Percentiles rank a stretch among this genome's conserved stretches.
Conservation (phyloP, 2,113 vertebrate species). For the Chionodraco myersi region DNA sequence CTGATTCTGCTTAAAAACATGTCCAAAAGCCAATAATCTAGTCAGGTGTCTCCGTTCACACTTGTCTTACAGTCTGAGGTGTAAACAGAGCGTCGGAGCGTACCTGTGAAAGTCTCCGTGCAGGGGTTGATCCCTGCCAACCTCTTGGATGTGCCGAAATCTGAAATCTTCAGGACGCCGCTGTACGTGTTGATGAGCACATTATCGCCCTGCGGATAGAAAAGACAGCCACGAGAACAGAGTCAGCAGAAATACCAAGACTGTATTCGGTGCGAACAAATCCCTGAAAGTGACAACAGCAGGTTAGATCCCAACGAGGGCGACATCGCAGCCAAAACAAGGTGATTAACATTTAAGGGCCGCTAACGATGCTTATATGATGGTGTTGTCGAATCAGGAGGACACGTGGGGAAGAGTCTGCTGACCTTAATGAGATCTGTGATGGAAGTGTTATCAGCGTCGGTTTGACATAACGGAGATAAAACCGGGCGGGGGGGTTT, state of each 20-base stretch:
- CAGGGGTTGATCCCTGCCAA: slow-evolving; percentile 97
- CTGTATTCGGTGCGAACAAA: neutral
- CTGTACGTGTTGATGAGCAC: slow-evolving; percentile 99
- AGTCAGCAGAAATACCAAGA: neutral
- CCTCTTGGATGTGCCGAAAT: slow-evolving; percentile 98
- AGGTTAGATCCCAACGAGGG: slow-evolving; percentile 16
- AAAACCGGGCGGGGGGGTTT: slow-evolving; percentile 1
- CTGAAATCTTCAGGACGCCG: slow-evolving; percentile 98
- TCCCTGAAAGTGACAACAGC: slow-evolving; percentile 21
- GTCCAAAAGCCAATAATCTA: no score
- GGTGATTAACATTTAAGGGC: slow-evolving; percentile 67
- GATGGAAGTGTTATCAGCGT: slow-evolving; percentile 30
- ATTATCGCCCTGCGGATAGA: slow-evolving; percentile 91
- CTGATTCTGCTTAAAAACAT: no score
- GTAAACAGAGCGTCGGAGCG: slow-evolving; percentile 9
- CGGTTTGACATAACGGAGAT: slow-evolving; percentile 21
- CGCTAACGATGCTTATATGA: slow-evolving; percentile 28
- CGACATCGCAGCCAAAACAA: slow-evolving; percentile 58
- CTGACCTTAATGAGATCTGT: slow-evolving; percentile 28
- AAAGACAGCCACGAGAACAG: slow-evolving; percentile 39
- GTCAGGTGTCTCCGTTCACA: no score
- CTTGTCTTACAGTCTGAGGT: no score
- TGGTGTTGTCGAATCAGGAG: slow-evolving; percentile 50
- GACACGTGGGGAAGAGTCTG: slow-evolving; percentile 1
- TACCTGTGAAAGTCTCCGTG: slow-evolving; percentile 99